Percentiles rank a stretch among this genome's conserved stretches.
Conservation (phyloP, 2,888 invertebrate species). For the Drosophila paucipuncta region DNA sequence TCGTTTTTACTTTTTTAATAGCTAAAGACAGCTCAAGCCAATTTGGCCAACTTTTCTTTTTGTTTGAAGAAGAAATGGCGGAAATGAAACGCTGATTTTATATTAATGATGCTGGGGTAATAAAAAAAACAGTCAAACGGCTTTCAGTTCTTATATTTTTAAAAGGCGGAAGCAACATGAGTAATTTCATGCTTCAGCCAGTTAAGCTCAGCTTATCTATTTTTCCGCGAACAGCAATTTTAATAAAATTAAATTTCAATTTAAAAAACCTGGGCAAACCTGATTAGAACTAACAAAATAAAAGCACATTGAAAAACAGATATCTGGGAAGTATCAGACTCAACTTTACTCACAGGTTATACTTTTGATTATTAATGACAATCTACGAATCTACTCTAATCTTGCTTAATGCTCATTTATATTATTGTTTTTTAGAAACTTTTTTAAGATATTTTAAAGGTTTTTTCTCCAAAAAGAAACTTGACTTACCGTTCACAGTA, state of each 20-base stretch:
- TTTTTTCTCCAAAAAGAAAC: too few relatives aligned
- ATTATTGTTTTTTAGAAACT: not conserved
- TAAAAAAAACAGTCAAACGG: not conserved
- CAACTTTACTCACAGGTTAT: rapidly evolving
- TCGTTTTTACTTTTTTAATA: not conserved
- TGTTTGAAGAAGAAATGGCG: not conserved
- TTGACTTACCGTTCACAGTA: slow-evolving; percentile 15
- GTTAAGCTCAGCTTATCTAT: not conserved
- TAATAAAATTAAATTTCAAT: not conserved
- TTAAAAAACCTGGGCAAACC: not conserved
- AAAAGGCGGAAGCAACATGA: not conserved
- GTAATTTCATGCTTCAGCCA: not conserved
- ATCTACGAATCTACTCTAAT: rapidly evolving
- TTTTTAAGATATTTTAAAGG: not conserved
- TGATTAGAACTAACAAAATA: not conserved
- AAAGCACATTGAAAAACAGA: not conserved
- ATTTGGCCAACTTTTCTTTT: not conserved
- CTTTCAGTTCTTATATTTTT: not conserved
- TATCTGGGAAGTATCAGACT: not conserved
- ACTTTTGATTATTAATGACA: not conserved
- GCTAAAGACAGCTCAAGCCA: not conserved
- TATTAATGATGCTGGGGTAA: not conserved
- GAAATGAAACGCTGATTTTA: not conserved
- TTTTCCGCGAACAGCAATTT: not conserved
- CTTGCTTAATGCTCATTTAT: not conserved